Conservation (phyloP, 2,797 vertebrate species). For the Rhinoraja longicauda region DNA sequence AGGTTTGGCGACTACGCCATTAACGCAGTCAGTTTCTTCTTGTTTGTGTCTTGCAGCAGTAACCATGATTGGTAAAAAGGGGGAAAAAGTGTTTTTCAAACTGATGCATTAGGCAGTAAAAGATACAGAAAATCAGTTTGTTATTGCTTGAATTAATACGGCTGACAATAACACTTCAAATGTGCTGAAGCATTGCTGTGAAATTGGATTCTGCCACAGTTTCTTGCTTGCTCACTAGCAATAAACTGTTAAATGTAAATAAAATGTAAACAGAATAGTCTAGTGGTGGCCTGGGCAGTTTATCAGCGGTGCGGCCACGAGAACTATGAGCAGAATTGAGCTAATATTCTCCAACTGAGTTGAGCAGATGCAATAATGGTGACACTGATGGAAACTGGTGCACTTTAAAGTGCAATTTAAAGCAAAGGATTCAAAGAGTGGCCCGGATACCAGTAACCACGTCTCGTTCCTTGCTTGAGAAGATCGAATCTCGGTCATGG, state of each 20-base stretch:
- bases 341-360: constrained; percentile 23
- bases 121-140: constrained; percentile 34
- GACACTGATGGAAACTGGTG: constrained; percentile 7
- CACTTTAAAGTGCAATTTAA: constrained; percentile 24
- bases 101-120: constrained; percentile 30
- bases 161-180: constrained; percentile 26
- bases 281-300: constrained; percentile 17
- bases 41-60: constrained; percentile 24
- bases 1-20: constrained; percentile 29
- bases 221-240: constrained; percentile 24
- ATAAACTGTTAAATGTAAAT: constrained; percentile 36
- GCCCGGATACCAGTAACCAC: neutral
- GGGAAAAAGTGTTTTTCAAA: constrained; percentile 11
- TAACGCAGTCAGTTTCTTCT: neutral
- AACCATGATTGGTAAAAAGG: constrained; percentile 31
- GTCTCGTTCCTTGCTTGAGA: neutral
- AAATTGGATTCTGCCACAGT: constrained; percentile 33
- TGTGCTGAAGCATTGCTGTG: constrained; percentile 25
- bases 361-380: constrained; percentile 23
- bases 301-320: constrained; percentile 24
- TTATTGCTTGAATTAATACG: constrained; percentile 34
- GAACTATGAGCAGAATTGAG: constrained; percentile 12
- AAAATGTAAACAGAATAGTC: constrained; percentile 5
- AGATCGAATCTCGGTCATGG: neutral
- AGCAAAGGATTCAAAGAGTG: neutral